These are phyloP conservation scores for Chloroclystis v-ata DNA, from an alignment of 2,888 invertebrate genomes.

Conservation along the genomic window DNA sequence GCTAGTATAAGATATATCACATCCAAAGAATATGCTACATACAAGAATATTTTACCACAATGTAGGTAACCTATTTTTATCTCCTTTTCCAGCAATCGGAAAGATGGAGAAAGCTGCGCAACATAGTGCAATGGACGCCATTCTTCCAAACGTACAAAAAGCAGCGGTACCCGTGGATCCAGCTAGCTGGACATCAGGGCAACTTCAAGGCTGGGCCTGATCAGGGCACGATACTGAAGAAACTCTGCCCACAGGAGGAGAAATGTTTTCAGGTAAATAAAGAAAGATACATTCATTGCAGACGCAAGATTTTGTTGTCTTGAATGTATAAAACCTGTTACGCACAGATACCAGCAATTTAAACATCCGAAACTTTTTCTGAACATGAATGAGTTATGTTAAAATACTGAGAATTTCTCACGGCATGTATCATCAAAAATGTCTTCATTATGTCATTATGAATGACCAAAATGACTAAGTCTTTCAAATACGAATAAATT, in stretches of 20 bases:
- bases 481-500: neutral
- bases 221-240: slow-evolving; percentile 96
- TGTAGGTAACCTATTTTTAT: slow-evolving; percentile 20
- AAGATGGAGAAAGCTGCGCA: slow-evolving; percentile 94
- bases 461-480: slow-evolving; percentile 3
- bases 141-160: slow-evolving; percentile 98
- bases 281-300: too few species aligned
- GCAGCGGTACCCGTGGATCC: slow-evolving; percentile 97
- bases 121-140: slow-evolving; percentile 97
- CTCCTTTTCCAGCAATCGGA: slow-evolving; percentile 86
- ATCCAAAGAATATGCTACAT: too few species aligned
- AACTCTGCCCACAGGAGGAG: slow-evolving; percentile 93
- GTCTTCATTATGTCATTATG: neutral
- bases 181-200: slow-evolving; percentile 96
- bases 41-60: too few species aligned
- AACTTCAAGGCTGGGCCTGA: slow-evolving; percentile 96
- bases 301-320: too few species aligned
- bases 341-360: too few species aligned
- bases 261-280: slow-evolving; percentile 87
- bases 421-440: slow-evolving; percentile 1
- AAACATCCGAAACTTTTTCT: too few species aligned
- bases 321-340: too few species aligned
- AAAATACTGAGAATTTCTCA: neutral
- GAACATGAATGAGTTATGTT: too few species aligned
- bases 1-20: too few species aligned